Evolutionary conservation across 2,888 invertebrate species (phyloP), one percentile per base, ranked within the genome.

Genomic region (Lepidocyrtoides sp.): DNA sequence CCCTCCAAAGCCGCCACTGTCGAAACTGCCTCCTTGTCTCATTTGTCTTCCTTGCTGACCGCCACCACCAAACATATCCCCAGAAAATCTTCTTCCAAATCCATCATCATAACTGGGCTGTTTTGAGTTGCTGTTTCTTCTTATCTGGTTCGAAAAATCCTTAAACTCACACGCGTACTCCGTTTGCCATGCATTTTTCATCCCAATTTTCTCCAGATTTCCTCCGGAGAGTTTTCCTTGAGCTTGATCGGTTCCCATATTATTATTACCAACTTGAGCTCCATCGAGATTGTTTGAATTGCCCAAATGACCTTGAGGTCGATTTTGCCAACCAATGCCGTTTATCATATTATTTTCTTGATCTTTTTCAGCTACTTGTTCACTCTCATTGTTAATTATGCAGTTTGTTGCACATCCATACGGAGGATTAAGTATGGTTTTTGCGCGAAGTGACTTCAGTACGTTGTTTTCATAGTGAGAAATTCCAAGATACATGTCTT

Each of bases 401-500:
- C 17, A 17, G 17, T n/a, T 17, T 54, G 54, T 54, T 54, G 54
- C 2, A 54, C 54, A 54, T 1, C 7, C 7, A 7, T 1, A 54
- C 54, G n/a, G n/a, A 7, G 48, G n/a, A 41, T 72, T 41, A 2
- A 17, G 29, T 63, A 26, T 63, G 29, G 26, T 17, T 10, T 23
- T 41, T 72, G 12, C 1, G 63, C 69, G 17, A 0, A 69, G n/a
- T n/a, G 36, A n/a, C 3, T 69, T 69, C 0, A 26, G 7, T 17
- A n/a, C 29, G 10, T 41, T 26, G 0, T 26, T 2, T 14, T 82
- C 82, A 17, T 82, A 82, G 10, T 41, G 8, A 4, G 51, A 54
- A 23, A 82, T 26, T 20, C 82, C 82, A 41, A 63, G 10, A n/a
- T n/a, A 82, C 82, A 82, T 82, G 4, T 82, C 82, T 36, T 82